A percentile compares a stretch with the other conserved stretches of the same genome.
phyloP scores from a whole-genome alignment of 2,113 vertebrate species.

The Eclectus roratus region DNA sequence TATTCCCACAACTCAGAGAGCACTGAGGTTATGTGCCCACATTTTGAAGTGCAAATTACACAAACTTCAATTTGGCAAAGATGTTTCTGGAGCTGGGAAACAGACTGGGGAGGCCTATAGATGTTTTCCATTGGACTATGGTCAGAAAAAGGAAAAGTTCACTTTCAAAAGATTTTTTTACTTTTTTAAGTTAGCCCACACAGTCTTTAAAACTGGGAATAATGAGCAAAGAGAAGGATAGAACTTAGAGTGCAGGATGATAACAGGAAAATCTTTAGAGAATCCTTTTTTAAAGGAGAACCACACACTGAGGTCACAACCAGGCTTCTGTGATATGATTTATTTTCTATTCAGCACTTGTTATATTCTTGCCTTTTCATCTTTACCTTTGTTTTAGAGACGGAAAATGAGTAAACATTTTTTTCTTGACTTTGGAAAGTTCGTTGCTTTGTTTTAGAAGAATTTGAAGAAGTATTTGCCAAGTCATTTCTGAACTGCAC shows the following conservation, averaged over 20 bases:
- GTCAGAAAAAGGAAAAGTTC: not conserved
- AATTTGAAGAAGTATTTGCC: not conserved
- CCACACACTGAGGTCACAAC: not conserved
- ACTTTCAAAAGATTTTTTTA: not conserved
- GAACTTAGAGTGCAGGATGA: not conserved
- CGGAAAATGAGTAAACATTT: not conserved
- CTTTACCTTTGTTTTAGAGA: not conserved
- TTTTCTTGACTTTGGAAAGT: not conserved
- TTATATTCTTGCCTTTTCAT: not conserved
- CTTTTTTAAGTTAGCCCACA: not conserved
- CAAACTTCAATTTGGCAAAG: slow-evolving; percentile 50
- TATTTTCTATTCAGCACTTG: not conserved
- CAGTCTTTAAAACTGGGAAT: not conserved
- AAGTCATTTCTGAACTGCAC: not conserved
- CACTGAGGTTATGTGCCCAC: slow-evolving; percentile 36
- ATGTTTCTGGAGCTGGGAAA: not conserved
- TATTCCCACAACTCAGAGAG: slow-evolving; percentile 58
- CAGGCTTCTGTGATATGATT: not conserved
- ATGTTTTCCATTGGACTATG: not conserved
- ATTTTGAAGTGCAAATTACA: slow-evolving; percentile 70
- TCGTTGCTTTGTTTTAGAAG: not conserved
- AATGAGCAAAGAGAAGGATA: not conserved
- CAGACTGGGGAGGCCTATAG: not conserved
- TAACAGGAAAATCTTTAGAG: slow-evolving; percentile 23
- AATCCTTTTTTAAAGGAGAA: slow-evolving; percentile 10